phyloP scores from a whole-genome alignment of 1,140 invertebrate species.

The Neoseiulus cucumeris region DNA sequence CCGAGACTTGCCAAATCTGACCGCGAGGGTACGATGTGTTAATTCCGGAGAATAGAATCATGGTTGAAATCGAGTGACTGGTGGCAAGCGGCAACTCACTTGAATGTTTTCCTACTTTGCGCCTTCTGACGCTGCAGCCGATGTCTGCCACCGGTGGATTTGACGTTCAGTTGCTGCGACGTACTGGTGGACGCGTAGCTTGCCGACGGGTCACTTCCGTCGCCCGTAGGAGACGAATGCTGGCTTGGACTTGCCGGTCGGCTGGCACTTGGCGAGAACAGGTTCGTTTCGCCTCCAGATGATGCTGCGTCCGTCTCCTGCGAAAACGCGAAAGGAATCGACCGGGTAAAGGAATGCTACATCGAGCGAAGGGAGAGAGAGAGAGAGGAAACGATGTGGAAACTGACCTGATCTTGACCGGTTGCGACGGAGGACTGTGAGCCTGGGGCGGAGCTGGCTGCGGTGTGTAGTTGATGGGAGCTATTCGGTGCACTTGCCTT shows the following conservation, averaged over 20 bases:
- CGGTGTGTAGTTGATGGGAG: constrained; percentile 14
- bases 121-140: constrained; percentile 74
- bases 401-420: constrained; percentile 13
- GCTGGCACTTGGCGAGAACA: neutral
- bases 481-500: constrained; percentile 13
- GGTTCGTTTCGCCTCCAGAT: constrained; percentile 5
- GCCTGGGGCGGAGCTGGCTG: constrained; percentile 11
- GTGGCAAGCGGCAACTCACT: constrained; percentile 29
- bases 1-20: constrained; percentile 25
- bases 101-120: constrained; percentile 79
- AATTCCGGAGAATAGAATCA: neutral
- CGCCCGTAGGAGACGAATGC: neutral
- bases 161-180: constrained; percentile 16
- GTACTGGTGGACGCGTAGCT: constrained; percentile 16
- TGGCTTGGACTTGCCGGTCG: neutral
- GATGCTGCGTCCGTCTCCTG: neutral
- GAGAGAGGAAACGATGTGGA: neutral
- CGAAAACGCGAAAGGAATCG: neutral
- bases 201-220: constrained; percentile 15
- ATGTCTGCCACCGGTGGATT: constrained; percentile 34
- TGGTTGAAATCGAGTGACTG: too few relatives aligned
- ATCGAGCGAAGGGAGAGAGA: too few relatives aligned
- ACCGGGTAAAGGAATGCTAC: neutral
- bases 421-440: constrained; percentile 16
- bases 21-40: neutral